Evolutionary conservation across 2,797 vertebrate genomes (phyloP).

Genomic region (Thripadectes ignobilis): DNA sequence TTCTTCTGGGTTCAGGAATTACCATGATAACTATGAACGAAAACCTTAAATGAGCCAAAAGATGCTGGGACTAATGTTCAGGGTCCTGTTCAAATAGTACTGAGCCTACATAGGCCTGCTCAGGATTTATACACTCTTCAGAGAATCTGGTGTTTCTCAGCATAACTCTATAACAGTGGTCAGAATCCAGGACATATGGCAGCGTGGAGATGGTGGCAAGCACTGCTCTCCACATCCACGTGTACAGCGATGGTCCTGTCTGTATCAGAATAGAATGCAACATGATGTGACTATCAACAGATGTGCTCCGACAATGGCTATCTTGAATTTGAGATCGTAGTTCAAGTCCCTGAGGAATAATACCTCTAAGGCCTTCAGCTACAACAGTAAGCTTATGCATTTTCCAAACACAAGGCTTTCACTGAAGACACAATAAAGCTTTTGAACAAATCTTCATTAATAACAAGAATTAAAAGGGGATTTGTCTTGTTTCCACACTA

Average conservation of each 20-base stretch:
- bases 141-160: background rate
- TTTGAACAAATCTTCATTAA: slow-evolving; percentile 47
- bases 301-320: background rate
- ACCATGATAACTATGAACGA: background rate
- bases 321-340: background rate
- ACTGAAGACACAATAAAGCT: slow-evolving; percentile 9
- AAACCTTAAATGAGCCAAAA: background rate
- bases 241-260: background rate
- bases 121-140: background rate
- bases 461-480: slow-evolving; percentile 54
- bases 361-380: background rate
- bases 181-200: background rate
- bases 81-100: background rate
- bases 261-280: background rate
- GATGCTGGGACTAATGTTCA: background rate
- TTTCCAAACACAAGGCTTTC: background rate
- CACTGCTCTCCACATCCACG: background rate
- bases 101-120: background rate
- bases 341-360: background rate
- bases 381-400: background rate
- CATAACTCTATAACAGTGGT: background rate
- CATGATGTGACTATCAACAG: background rate
- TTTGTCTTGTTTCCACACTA: slow-evolving; percentile 57
- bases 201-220: background rate
- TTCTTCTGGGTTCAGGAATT: background rate